phyloP scores from a whole-genome alignment of 2,888 invertebrate genomes.

The Cheilosia pagana region DNA sequence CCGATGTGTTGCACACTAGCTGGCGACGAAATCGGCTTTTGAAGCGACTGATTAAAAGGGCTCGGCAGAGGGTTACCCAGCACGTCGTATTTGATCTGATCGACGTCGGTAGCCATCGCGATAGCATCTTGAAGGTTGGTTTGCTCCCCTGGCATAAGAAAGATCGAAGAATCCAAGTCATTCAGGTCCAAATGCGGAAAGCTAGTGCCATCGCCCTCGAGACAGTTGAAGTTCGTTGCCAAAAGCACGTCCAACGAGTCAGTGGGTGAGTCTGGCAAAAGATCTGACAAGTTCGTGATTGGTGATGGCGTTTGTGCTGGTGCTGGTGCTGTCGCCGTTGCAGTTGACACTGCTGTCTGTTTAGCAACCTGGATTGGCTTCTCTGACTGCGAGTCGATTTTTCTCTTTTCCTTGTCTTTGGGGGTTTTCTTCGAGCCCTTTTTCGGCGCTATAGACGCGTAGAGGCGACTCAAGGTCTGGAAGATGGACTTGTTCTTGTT shows the following conservation, averaged over 20 bases:
- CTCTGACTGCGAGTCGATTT: constrained; percentile 11
- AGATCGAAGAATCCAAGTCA: constrained; percentile 59
- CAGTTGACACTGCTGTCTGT: not conserved
- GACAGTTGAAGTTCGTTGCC: constrained; percentile 45
- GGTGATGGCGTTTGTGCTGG: constrained; percentile 8
- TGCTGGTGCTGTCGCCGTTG: constrained; percentile 12
- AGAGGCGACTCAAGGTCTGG: constrained; percentile 76
- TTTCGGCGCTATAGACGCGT: constrained; percentile 68
- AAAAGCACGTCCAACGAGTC: constrained; percentile 71
- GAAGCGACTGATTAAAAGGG: not conserved
- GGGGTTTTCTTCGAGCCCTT: constrained; percentile 32
- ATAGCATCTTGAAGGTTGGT: constrained; percentile 78
- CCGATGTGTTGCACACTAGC: constrained; percentile 74
- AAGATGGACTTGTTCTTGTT: constrained; percentile 76
- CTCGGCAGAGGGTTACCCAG: constrained; percentile 31
- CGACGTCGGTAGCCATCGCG: constrained; percentile 76
- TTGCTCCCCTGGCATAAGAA: constrained; percentile 72
- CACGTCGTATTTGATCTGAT: constrained; percentile 56
- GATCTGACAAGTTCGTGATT: constrained; percentile 75
- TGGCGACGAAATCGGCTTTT: not conserved
- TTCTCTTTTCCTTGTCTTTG: constrained; percentile 49
- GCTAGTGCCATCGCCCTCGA: constrained; percentile 58
- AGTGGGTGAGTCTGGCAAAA: constrained; percentile 74
- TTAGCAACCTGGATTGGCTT: constrained; percentile 39
- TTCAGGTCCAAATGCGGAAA: constrained; percentile 65